These are phyloP conservation scores for Temnothorax longispinosus DNA, from an alignment of 1,140 invertebrate genomes.

Conservation along the genomic window DNA sequence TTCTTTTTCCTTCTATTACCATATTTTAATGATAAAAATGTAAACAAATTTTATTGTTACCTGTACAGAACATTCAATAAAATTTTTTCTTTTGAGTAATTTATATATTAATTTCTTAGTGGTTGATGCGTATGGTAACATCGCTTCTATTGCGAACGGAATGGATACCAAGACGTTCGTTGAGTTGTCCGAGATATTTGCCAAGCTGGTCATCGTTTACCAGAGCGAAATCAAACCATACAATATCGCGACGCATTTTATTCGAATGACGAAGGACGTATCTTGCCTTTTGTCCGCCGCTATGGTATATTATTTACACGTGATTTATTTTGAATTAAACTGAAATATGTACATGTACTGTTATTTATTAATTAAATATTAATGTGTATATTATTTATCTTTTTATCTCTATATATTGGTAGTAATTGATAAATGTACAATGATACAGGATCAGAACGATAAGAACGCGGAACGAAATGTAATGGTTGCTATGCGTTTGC, in stretches of 20 bases:
- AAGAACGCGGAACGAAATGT: constrained; percentile 72
- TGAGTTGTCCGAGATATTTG: constrained; percentile 79
- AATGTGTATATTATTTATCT: neutral
- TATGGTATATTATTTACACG: constrained; percentile 21
- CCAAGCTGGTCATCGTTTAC: constrained; percentile 74
- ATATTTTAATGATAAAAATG: neutral
- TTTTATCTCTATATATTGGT: neutral
- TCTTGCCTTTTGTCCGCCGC: constrained; percentile 61
- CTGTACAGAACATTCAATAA: neutral
- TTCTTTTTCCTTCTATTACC: neutral
- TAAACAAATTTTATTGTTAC: neutral
- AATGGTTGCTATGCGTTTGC: constrained; percentile 70
- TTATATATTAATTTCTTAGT: constrained; percentile 65
- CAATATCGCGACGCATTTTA: constrained; percentile 70
- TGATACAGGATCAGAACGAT: constrained; percentile 64
- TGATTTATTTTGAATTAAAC: neutral
- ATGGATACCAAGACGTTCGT: constrained; percentile 78
- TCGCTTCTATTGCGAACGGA: constrained; percentile 73
- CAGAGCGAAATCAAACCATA: constrained; percentile 66
- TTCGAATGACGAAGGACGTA: constrained; percentile 69
- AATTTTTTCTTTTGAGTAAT: neutral
- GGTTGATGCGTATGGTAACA: constrained; percentile 73
- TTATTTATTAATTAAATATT: neutral
- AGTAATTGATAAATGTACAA: constrained; percentile 14
- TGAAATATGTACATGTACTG: neutral